Conservation (phyloP, 2,113 vertebrate species). For the Upupa epops region DNA sequence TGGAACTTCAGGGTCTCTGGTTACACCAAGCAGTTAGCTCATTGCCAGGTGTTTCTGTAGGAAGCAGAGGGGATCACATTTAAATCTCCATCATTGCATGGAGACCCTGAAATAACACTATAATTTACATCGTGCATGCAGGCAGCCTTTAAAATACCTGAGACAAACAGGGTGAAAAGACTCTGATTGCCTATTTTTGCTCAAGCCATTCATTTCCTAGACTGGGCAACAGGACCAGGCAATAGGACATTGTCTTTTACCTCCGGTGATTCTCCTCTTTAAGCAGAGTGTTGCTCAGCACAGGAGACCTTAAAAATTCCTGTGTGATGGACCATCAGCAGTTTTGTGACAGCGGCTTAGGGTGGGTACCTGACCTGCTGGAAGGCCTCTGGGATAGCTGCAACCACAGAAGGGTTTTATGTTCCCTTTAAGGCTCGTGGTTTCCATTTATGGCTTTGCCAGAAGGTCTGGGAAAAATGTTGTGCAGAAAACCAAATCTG, state of each 20-base stretch:
- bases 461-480: neutral
- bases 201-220: neutral
- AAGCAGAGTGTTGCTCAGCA: neutral
- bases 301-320: neutral
- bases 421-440: neutral
- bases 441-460: neutral
- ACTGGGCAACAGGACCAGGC: neutral
- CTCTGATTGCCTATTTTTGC: neutral
- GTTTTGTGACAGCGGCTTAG: neutral
- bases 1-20: neutral
- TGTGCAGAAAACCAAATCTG: neutral
- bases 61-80: neutral
- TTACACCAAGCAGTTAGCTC: neutral
- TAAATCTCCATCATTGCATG: neutral
- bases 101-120: neutral
- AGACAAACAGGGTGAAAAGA: neutral
- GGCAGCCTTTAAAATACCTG: constrained; percentile 2
- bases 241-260: neutral
- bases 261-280: neutral
- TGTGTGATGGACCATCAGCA: neutral
- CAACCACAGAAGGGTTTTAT: neutral
- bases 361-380: neutral
- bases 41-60: neutral
- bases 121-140: neutral
- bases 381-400: neutral